Conservation (phyloP, 2,113 vertebrate genomes). For the Cebidichthys violaceus region DNA sequence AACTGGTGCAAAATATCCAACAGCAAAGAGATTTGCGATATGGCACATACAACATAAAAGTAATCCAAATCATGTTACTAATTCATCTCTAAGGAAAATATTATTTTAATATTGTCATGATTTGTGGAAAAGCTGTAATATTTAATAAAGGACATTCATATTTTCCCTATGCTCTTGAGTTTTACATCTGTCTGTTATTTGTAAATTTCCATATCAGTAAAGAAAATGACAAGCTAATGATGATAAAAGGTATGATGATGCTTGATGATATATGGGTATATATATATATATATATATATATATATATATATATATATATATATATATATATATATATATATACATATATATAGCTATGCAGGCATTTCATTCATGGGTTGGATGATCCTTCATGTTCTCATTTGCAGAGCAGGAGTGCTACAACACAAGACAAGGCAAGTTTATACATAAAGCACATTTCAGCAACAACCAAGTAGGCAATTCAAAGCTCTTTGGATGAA, state of each 20-base stretch:
- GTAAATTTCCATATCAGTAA: background rate
- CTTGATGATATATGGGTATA: too few species aligned
- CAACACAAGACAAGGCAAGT: background rate
- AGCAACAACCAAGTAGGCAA: background rate
- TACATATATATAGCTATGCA: background rate
- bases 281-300: too few species aligned
- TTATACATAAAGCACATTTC: background rate
- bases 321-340: too few species aligned
- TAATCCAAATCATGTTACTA: background rate
- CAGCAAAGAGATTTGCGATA: background rate
- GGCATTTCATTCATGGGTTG: background rate
- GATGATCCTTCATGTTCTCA: background rate
- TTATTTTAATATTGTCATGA: background rate
- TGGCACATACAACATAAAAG: background rate
- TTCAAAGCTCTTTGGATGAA: background rate
- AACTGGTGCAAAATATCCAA: background rate
- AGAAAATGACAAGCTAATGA: background rate
- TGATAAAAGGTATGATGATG: background rate
- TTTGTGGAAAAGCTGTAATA: background rate
- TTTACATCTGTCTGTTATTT: background rate
- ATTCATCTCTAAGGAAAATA: background rate
- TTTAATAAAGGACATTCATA: conserved; percentile 25
- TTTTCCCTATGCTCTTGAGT: background rate
- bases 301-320: too few species aligned
- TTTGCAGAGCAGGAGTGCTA: background rate